A percentile compares a stretch with the other conserved stretches of the same genome.
phyloP scores from a whole-genome alignment of 1,140 invertebrate species.

The Euwallacea fornicatus region DNA sequence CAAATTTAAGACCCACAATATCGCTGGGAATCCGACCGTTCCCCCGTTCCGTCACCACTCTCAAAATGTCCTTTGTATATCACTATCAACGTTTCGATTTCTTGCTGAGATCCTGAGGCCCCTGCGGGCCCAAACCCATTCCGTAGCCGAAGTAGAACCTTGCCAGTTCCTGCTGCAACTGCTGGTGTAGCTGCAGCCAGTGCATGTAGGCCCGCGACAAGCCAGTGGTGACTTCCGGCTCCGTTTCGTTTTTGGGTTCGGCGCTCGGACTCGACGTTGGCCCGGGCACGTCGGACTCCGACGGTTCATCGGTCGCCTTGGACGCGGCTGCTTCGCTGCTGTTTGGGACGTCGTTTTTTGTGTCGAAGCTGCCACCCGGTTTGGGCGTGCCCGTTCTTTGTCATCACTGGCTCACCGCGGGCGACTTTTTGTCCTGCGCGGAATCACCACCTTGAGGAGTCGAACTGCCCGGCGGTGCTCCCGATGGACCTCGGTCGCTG shows the following conservation, averaged over 20 bases:
- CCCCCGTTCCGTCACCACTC: no score
- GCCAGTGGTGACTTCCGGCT: conserved; percentile 17
- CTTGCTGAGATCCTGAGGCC: conserved; percentile 35
- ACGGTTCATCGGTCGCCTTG: not conserved
- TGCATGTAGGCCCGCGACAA: conserved; percentile 32
- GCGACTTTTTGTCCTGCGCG: conserved; percentile 71
- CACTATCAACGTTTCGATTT: conserved; percentile 25
- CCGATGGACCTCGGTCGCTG: conserved; percentile 50
- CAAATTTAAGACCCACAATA: no score
- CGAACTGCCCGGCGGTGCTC: conserved; percentile 62
- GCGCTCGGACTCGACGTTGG: not conserved
- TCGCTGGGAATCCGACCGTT: no score
- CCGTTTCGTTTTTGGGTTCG: conserved; percentile 1
- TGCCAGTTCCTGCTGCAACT: conserved; percentile 32
- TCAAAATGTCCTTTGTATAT: no score
- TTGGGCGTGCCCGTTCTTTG: conserved; percentile 45
- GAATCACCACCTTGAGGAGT: conserved; percentile 67
- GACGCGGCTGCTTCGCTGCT: not conserved
- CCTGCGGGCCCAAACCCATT: conserved; percentile 5
- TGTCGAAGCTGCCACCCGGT: conserved; percentile 27
- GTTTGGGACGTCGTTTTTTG: conserved; percentile 11
- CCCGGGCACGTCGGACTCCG: not conserved
- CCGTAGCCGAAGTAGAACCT: conserved; percentile 32
- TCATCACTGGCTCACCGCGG: conserved; percentile 74
- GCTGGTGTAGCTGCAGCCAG: conserved; percentile 33